Base-by-base conservation (phyloP, 2,888 invertebrate species). In the Sphinx pinastri region DNA sequence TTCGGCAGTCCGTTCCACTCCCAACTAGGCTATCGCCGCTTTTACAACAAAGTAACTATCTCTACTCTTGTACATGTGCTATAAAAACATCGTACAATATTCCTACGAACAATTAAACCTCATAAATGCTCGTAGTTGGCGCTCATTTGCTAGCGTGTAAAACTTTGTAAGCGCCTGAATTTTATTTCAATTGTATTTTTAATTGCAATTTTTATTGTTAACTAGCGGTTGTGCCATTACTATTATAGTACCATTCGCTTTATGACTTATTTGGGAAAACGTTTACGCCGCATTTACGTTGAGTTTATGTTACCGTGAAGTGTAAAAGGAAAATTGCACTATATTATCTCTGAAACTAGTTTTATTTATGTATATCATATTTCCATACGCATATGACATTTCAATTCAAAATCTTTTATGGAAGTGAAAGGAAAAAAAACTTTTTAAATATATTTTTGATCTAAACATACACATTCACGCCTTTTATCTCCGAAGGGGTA, bases 161-260 rank as follows among this genome's bases (percentile, higher is more conserved):
- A 60, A 60, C 45, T 60, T 59, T 59, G 11, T n/a, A 45, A 45
- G 13, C n/a, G n/a, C 3, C 16, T 11, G n/a, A n/a, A 45, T 60
- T 60, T 45, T 31, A 16, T 11, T 47, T 45, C 45, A 60, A 60
- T 16, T 45, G 45, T 4, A 11, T 16, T 60, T n/a, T n/a, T n/a
- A n/a, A n/a, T n/a, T n/a, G n/a, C n/a, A n/a, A n/a, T n/a, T n/a
- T 60, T 60, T 38, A 60, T 38, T 38, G 38, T 60, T 1, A 57
- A 57, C 16, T 57, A 57, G 8, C 14, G 0, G 10, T 45, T 60
- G 16, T 45, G n/a, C 2, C 0, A 2, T 11, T 2, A n/a, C 14
- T 60, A 13, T 14, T n/a, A 45, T 10, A 14, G 7, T 45, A 13
- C 13, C 38, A 10, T 58, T 57, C 0, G 0, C n/a, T 54, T 1